phyloP scores from a whole-genome alignment of 2,113 vertebrate species.

The Gnathonemus echidnorhynchus region DNA sequence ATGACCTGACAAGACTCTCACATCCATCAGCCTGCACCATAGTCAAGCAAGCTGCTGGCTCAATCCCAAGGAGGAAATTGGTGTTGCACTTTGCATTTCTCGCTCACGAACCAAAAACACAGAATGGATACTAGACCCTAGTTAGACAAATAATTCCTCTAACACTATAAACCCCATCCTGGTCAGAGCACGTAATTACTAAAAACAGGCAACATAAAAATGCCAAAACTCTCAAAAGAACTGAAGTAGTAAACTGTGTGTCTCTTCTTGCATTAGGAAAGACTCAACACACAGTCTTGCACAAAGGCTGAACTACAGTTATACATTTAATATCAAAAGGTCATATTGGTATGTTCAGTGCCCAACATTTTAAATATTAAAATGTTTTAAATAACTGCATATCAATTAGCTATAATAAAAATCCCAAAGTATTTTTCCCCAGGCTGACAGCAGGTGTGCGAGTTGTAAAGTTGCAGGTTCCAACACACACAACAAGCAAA shows the following conservation, averaged over 20 bases:
- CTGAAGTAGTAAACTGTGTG: background rate
- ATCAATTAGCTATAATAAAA: background rate
- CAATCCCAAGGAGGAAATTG: background rate
- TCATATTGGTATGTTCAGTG: background rate
- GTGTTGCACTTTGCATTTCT: background rate
- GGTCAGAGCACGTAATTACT: background rate
- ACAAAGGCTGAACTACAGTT: background rate
- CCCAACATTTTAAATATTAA: background rate
- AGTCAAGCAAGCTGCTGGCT: background rate
- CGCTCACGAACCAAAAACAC: background rate
- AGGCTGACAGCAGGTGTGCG: background rate
- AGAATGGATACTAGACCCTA: background rate
- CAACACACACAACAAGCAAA: background rate
- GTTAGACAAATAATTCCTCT: background rate
- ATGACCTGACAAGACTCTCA: background rate
- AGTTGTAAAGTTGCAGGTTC: background rate
- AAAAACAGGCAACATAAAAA: background rate
- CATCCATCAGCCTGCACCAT: background rate
- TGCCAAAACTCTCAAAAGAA: background rate
- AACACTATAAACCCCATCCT: background rate
- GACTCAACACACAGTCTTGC: background rate
- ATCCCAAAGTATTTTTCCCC: background rate
- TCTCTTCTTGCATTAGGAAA: background rate
- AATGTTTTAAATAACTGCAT: background rate
- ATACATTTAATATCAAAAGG: background rate